Conservation (phyloP, 1,140 invertebrate species). For the Drosophila willistoni region DNA sequence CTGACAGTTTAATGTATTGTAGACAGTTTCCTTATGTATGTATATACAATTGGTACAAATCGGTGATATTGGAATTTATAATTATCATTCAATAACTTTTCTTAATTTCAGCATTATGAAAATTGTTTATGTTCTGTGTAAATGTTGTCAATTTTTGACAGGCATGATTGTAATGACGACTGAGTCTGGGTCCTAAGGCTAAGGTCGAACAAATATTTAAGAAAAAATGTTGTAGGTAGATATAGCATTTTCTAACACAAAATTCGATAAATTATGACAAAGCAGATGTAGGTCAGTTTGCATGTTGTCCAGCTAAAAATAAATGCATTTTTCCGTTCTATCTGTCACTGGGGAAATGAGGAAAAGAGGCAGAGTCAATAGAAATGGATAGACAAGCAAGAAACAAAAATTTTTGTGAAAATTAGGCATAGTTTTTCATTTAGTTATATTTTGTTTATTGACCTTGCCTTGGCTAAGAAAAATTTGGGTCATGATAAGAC, state of each 20-base stretch:
- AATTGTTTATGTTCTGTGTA: slow-evolving; percentile 50
- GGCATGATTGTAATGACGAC: slow-evolving; percentile 46
- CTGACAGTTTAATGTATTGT: slow-evolving; percentile 27
- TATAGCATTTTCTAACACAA: slow-evolving; percentile 51
- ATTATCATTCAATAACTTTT: slow-evolving; percentile 75
- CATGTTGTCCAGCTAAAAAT: slow-evolving; percentile 58
- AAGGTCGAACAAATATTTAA: slow-evolving; percentile 55
- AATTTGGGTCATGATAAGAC: slow-evolving; percentile 58
- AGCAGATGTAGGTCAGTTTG: slow-evolving; percentile 61
- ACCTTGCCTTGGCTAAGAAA: slow-evolving; percentile 48
- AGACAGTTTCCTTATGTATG: slow-evolving; percentile 32
- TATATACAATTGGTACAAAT: slow-evolving; percentile 14
- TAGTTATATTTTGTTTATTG: slow-evolving; percentile 24
- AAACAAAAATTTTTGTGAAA: slow-evolving; percentile 32
- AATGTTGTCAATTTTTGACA: slow-evolving; percentile 62
- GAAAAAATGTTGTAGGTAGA: slow-evolving; percentile 42
- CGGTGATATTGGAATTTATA: slow-evolving; percentile 71
- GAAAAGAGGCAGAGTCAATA: slow-evolving; percentile 51
- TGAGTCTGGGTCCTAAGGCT: slow-evolving; percentile 46
- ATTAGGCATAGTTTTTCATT: slow-evolving; percentile 43
- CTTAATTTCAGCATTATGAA: slow-evolving; percentile 39
- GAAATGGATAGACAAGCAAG: background rate
- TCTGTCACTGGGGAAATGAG: slow-evolving; percentile 44
- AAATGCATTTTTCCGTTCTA: slow-evolving; percentile 52
- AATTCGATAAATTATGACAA: slow-evolving; percentile 47